Base-by-base conservation (phyloP, 2,797 vertebrate species). In the Geotrypetes seraphini region DNA sequence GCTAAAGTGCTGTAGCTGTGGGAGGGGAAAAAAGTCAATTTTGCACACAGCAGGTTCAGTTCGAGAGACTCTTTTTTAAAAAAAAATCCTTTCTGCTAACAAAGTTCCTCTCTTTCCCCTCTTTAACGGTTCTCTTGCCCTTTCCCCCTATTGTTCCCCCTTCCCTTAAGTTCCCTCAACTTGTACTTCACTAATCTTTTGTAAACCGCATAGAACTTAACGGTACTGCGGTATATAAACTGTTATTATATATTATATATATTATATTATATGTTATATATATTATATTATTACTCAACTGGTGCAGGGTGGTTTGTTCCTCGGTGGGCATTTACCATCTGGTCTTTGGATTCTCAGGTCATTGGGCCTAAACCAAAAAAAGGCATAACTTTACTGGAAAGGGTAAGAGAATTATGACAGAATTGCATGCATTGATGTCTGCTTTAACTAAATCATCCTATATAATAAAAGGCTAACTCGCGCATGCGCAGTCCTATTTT, bases 1-100 rank as follows among this genome's bases (percentile, higher is more conserved):
- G 24, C 75, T 65, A 66, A 71, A 76, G 69, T 49, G n/a, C n/a
- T n/a, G n/a, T 52, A 53, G 45, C 51, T 61, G 29, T 36, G 46
- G n/a, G n/a, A n/a, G n/a, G n/a, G 48, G 54, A 44, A 41, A 44
- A 41, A 47, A 62, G 55, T 50, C 52, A 6, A 56, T 63, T 58
- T 51, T 46, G 31, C 47, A 50, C 47, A 65, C 57, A 60, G 67
- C 76, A 38, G 30, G 48, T 48, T 51, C 52, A 70, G 39, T 39
- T 62, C 53, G 56, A 35, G 59, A 48, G 28, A 52, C 47, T 72
- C 71, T 56, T 45, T 35, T 70, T n/a, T n/a, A n/a, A n/a, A n/a
- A n/a, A n/a, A 58, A 50, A 63, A 35, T 66, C 60, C 72, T 67
- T 62, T 23, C 43, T 54, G 9, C 37, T 58, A 56, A 47, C 36